Conservation (phyloP, 2,797 vertebrate species). For the Ispidina picta region DNA sequence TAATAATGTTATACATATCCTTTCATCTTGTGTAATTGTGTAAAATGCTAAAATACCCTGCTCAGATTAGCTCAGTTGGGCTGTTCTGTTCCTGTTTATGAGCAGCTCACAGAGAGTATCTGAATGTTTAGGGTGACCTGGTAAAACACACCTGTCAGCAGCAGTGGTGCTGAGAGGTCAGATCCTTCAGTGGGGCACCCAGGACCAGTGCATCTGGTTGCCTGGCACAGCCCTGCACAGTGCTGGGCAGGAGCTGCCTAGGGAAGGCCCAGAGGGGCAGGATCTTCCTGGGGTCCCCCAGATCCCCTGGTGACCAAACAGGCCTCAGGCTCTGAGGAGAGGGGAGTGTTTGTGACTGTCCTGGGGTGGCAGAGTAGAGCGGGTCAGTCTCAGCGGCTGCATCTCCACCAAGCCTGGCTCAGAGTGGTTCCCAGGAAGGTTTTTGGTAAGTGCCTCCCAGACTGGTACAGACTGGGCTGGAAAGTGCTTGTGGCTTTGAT, state of each 20-base stretch:
- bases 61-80: not conserved
- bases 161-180: not conserved
- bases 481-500: not conserved
- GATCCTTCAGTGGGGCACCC: no score
- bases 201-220: no score
- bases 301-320: not conserved
- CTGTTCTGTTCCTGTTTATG: not conserved
- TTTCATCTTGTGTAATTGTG: not conserved
- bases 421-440: not conserved
- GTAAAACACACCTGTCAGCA: accelerated
- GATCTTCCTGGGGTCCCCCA: no score
- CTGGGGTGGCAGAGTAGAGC: not conserved
- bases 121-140: not conserved
- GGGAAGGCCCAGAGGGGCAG: not conserved
- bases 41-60: not conserved
- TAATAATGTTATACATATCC: not conserved
- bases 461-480: not conserved
- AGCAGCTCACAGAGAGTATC: not conserved
- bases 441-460: not conserved
- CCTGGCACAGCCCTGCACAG: no score
- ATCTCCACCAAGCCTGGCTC: not conserved
- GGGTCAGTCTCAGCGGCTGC: not conserved
- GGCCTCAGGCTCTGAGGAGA: no score
- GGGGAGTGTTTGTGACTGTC: not conserved
- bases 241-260: no score